These are phyloP conservation scores for Brachyhypopomus gauderio DNA, from an alignment of 2,113 vertebrate species.

Conservation along the genomic window DNA sequence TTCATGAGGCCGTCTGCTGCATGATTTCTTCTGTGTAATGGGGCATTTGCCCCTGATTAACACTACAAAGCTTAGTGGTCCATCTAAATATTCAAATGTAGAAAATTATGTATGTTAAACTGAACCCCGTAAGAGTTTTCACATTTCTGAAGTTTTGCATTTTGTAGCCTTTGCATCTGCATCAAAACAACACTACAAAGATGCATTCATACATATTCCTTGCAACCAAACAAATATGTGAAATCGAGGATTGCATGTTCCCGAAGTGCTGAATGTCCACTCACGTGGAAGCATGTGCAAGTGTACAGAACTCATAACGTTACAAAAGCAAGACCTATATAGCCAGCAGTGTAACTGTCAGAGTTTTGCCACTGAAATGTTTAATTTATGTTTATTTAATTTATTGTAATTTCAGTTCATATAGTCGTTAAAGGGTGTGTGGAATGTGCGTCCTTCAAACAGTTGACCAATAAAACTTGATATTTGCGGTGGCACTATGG, in stretches of 20 bases:
- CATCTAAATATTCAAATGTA: too few species aligned
- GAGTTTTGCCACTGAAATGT: too few species aligned
- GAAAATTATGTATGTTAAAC: background rate
- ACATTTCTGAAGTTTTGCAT: background rate
- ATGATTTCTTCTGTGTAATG: background rate
- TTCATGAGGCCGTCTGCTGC: background rate
- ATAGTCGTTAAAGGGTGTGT: too few species aligned
- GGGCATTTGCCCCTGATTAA: too few species aligned
- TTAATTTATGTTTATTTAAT: too few species aligned
- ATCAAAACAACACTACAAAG: too few species aligned
- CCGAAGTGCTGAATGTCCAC: slow-evolving; percentile 8
- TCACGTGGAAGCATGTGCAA: background rate
- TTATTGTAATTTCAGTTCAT: too few species aligned
- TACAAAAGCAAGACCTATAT: slow-evolving; percentile 15
- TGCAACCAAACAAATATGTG: slow-evolving; percentile 4
- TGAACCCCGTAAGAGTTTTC: background rate
- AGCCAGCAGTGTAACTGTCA: too few species aligned
- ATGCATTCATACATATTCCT: background rate
- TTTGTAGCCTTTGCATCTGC: background rate
- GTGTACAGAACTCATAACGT: slow-evolving; percentile 2
- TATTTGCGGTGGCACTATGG: too few species aligned
- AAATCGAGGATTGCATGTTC: background rate
- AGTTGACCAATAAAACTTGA: too few species aligned
- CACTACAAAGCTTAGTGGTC: too few species aligned
- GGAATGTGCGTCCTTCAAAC: too few species aligned